phyloP scores from a whole-genome alignment of 2,113 vertebrate genomes.

The Ceyx melanurus region DNA sequence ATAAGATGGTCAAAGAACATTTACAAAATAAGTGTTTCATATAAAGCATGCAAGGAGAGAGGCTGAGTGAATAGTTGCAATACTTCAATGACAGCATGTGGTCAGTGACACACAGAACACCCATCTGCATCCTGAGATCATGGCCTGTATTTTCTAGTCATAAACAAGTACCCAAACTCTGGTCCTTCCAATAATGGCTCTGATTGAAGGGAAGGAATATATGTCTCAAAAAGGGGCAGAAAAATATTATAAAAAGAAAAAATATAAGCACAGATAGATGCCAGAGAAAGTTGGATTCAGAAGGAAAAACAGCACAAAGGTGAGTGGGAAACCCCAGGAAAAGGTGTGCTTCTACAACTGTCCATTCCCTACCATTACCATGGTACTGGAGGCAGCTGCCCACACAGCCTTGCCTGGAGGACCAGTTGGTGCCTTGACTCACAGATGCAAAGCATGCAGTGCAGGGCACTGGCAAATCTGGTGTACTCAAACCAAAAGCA shows the following conservation, averaged over 20 bases:
- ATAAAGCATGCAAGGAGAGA: neutral
- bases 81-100: neutral
- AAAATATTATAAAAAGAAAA: neutral
- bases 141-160: neutral
- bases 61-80: neutral
- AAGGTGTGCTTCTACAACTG: neutral
- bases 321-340: neutral
- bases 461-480: neutral
- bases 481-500: neutral
- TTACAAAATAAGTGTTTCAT: neutral
- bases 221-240: neutral
- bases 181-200: neutral
- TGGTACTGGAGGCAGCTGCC: neutral
- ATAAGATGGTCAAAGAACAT: neutral
- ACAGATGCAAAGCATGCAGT: neutral
- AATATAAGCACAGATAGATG: neutral
- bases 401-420: neutral
- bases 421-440: neutral
- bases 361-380: neutral
- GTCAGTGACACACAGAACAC: neutral
- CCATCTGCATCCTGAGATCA: neutral
- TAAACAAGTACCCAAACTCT: neutral
- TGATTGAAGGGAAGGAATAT: neutral
- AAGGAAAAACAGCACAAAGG: neutral
- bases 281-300: neutral